Conservation (phyloP, 2,888 invertebrate genomes). For the Eupithecia insigniata region DNA sequence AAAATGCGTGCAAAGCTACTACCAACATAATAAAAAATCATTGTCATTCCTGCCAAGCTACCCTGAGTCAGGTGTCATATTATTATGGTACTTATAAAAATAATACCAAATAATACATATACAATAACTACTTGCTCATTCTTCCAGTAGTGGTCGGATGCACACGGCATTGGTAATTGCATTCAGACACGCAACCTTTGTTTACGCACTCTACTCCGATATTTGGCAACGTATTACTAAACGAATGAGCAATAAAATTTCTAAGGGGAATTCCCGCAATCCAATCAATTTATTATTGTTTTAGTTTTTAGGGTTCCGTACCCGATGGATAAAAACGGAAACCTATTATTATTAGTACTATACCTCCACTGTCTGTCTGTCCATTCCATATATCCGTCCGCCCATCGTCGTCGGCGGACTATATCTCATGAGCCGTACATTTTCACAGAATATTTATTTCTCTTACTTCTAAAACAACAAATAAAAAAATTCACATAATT, state of each 20-base stretch:
- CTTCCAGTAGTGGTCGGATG: background rate
- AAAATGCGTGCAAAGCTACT: too few relatives aligned
- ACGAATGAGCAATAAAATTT: background rate
- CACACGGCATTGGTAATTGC: background rate
- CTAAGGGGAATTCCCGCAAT: background rate
- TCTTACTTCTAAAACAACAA: too few relatives aligned
- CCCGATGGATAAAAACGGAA: too few relatives aligned
- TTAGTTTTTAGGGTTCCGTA: too few relatives aligned
- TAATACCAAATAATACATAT: too few relatives aligned
- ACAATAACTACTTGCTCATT: background rate
- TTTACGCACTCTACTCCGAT: background rate
- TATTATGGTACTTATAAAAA: background rate
- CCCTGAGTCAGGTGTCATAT: background rate
- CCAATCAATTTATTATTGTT: background rate
- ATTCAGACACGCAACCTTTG: background rate
- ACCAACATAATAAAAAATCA: background rate
- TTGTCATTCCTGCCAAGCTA: background rate
- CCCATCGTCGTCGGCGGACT: too few relatives aligned
- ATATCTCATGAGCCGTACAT: too few relatives aligned
- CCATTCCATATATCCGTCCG: too few relatives aligned
- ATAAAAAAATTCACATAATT: too few relatives aligned
- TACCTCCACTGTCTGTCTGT: too few relatives aligned
- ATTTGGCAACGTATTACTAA: conserved; percentile 2
- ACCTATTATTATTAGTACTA: too few relatives aligned
- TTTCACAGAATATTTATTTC: too few relatives aligned